These are phyloP conservation scores for Xylocopa sonorina DNA, from an alignment of 1,140 invertebrate species.

Conservation along the genomic window DNA sequence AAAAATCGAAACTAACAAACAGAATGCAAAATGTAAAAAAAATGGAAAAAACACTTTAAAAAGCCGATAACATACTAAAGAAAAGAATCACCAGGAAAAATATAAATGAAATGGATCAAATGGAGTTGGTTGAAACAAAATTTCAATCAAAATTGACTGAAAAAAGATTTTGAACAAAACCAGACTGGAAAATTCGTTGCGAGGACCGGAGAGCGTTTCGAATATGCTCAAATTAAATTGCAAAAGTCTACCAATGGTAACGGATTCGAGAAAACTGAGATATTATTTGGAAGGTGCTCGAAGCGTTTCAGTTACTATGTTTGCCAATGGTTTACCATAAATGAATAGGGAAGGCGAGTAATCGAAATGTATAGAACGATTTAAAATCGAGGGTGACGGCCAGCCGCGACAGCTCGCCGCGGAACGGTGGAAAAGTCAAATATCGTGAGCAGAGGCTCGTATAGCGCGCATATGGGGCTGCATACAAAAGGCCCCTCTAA, in stretches of 20 bases:
- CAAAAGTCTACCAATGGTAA: neutral
- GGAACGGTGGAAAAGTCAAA: constrained; percentile 43
- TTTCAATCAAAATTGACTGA: too few species aligned
- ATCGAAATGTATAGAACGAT: constrained; percentile 38
- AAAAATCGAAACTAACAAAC: too few species aligned
- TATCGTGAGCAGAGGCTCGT: constrained; percentile 42
- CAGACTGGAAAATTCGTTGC: neutral
- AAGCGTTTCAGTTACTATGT: neutral
- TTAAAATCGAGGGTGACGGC: constrained; percentile 39
- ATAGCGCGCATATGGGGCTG: constrained; percentile 57
- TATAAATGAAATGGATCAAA: neutral
- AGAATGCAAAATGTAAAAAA: too few species aligned
- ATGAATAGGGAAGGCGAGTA: constrained; percentile 26
- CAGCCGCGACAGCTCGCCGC: neutral
- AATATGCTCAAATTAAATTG: neutral
- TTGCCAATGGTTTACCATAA: constrained; percentile 28
- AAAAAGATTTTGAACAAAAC: too few species aligned
- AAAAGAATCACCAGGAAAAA: too few species aligned
- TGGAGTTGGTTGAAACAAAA: too few species aligned
- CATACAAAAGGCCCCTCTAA: constrained; percentile 73
- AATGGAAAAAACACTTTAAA: too few species aligned
- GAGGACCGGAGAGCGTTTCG: too few species aligned
- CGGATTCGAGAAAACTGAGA: neutral
- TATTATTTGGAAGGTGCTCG: too few species aligned
- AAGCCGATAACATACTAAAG: too few species aligned